phyloP scores from a whole-genome alignment of 2,113 vertebrate genomes.

The Rhea pennata region DNA sequence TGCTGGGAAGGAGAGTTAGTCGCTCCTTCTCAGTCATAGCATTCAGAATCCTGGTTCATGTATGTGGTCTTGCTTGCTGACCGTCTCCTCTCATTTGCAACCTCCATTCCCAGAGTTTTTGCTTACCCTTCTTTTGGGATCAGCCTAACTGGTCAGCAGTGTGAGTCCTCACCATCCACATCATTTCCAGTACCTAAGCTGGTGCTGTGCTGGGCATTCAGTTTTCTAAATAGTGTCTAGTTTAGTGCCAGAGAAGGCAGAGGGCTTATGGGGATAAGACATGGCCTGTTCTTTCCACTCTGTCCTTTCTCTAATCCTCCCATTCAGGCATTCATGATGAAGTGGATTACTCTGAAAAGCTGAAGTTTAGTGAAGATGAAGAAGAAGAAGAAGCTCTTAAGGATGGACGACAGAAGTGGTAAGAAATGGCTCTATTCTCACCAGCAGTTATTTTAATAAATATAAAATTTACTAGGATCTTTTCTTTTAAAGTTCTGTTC shows the following conservation, averaged over 20 bases:
- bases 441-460: neutral
- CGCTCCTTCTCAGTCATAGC: neutral
- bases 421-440: neutral
- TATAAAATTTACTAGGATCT: neutral
- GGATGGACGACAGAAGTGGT: constrained; percentile 90
- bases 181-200: neutral
- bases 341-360: constrained; percentile 96
- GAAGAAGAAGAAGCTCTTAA: constrained; percentile 91
- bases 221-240: neutral
- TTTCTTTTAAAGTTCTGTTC: neutral
- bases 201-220: neutral
- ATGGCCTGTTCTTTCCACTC: neutral
- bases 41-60: neutral
- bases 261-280: neutral
- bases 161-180: neutral
- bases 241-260: neutral
- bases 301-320: neutral
- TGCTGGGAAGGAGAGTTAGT: neutral
- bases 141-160: neutral
- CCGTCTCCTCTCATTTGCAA: neutral
- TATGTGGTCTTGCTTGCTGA: neutral
- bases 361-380: constrained; percentile 97
- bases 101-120: neutral
- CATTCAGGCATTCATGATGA: constrained; percentile 93
- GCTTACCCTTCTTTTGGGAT: neutral